Evolutionary conservation across 2,113 vertebrate genomes (phyloP).

Genomic region (Peucedramus taeniatus): DNA sequence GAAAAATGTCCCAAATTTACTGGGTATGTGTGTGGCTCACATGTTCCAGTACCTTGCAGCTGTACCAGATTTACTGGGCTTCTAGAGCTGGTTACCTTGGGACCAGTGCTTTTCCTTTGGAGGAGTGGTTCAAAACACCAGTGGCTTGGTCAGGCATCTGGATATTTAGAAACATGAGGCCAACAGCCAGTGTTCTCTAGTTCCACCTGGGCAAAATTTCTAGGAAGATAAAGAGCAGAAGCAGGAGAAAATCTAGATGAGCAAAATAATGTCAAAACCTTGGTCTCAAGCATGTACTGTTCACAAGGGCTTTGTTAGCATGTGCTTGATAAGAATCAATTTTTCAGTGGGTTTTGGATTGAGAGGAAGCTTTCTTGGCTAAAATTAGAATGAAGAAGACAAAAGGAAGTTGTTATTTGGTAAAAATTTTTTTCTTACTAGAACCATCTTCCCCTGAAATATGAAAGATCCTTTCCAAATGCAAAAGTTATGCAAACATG

Average conservation of each 20-base stretch:
- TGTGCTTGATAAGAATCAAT: background rate
- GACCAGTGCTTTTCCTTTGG: background rate
- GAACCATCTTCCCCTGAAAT: constrained; percentile 38
- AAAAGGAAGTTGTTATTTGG: constrained; percentile 14
- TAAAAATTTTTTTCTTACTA: background rate
- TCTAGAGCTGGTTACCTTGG: background rate
- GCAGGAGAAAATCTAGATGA: background rate
- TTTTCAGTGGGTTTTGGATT: background rate
- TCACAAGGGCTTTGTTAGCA: background rate
- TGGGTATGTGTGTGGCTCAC: rapidly evolving
- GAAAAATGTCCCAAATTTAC: background rate
- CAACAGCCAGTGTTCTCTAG: background rate
- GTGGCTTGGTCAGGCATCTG: background rate
- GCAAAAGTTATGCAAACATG: constrained; percentile 58
- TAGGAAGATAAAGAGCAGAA: background rate
- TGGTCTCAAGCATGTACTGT: background rate
- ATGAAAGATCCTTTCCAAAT: constrained; percentile 53
- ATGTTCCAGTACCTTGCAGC: background rate
- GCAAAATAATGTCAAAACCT: background rate
- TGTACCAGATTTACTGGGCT: background rate
- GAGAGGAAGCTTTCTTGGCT: background rate
- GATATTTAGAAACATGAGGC: background rate
- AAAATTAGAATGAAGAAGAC: background rate
- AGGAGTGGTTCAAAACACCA: background rate
- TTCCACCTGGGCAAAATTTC: background rate